Percentiles rank a stretch among this genome's conserved stretches.
phyloP scores from a whole-genome alignment of 1,140 invertebrate species.

The Drosophila littoralis region DNA sequence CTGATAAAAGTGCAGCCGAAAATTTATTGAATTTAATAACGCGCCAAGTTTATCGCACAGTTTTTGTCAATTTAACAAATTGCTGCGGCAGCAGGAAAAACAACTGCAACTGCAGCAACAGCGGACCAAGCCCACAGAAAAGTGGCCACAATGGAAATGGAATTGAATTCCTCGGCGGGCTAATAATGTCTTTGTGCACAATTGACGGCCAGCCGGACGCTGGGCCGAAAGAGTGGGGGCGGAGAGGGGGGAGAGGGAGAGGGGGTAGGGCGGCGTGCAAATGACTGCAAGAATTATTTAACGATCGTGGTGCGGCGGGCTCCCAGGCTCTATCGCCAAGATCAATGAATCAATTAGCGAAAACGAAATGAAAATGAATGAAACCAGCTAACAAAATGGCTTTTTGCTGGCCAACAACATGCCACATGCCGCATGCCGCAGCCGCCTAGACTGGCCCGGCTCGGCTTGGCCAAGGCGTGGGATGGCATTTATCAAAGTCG shows the following conservation, averaged over 20 bases:
- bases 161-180: constrained; percentile 79
- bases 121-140: constrained; percentile 48
- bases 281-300: constrained; percentile 78
- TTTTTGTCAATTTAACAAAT: constrained; percentile 83
- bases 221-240: neutral
- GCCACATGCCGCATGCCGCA: neutral
- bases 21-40: constrained; percentile 84
- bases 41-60: constrained; percentile 79
- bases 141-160: constrained; percentile 72
- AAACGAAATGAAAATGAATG: constrained; percentile 78
- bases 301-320: constrained; percentile 45
- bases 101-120: neutral
- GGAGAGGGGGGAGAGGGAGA: neutral
- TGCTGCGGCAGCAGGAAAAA: constrained; percentile 44
- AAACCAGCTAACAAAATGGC: constrained; percentile 39
- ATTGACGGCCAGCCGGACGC: constrained; percentile 72
- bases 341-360: constrained; percentile 82
- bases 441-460: neutral
- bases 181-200: constrained; percentile 83
- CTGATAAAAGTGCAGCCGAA: constrained; percentile 40
- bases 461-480: constrained; percentile 61
- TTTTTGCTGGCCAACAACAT: constrained; percentile 6
- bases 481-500: constrained; percentile 81
- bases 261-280: constrained; percentile 54
- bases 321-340: constrained; percentile 67